phyloP scores from a whole-genome alignment of 2,888 invertebrate species.

The Drosophila monieri region DNA sequence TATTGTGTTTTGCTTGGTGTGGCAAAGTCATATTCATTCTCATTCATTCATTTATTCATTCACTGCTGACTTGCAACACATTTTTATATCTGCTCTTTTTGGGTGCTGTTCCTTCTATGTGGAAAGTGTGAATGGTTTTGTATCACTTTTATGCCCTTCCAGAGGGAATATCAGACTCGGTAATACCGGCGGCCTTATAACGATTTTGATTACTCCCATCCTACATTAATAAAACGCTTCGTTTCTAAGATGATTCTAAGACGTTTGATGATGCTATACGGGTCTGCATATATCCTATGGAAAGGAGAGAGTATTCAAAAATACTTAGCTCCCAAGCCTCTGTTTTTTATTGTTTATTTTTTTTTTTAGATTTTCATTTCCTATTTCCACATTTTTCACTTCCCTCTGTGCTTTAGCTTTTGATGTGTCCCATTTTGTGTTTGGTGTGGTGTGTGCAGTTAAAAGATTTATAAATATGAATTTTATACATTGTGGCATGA shows the following conservation, averaged over 20 bases:
- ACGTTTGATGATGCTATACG: background rate
- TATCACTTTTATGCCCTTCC: constrained; percentile 19
- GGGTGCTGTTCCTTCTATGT: constrained; percentile 45
- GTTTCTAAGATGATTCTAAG: no score
- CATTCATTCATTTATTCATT: constrained; percentile 60
- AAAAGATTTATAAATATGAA: constrained; percentile 80
- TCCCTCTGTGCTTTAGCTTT: constrained; percentile 69
- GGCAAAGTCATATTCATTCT: constrained; percentile 65
- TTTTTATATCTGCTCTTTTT: constrained; percentile 64
- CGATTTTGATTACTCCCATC: no score
- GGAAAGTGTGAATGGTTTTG: constrained; percentile 60
- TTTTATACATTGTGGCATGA: constrained; percentile 79
- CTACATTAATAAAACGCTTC: no score
- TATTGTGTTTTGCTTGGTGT: constrained; percentile 62
- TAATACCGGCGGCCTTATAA: no score
- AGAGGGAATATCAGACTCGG: background rate
- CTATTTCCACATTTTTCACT: constrained; percentile 73
- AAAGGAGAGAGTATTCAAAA: background rate
- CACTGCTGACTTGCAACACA: constrained; percentile 73
- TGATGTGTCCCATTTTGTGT: constrained; percentile 67
- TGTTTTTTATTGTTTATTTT: constrained; percentile 29
- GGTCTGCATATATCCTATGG: background rate
- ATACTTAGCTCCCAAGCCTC: background rate
- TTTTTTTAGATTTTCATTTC: constrained; percentile 66
- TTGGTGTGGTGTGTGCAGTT: constrained; percentile 73